phyloP scores from a whole-genome alignment of 1,140 invertebrate genomes.

The Choristoneura fumiferana region DNA sequence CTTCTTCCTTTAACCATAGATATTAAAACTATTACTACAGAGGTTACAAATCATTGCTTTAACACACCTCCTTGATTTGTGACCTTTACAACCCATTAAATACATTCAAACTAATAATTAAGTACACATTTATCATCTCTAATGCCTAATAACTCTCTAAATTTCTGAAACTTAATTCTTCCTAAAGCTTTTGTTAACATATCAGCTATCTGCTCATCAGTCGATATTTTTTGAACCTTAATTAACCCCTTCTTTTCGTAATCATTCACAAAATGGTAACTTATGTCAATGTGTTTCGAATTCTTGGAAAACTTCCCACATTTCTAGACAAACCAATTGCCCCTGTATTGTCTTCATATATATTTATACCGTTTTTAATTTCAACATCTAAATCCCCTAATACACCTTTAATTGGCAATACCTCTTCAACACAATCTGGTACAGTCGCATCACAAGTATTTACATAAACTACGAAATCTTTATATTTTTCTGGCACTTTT shows the following conservation, averaged over 20 bases:
- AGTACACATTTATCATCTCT: too few relatives aligned
- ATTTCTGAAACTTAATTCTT: neutral
- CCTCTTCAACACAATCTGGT: conserved; percentile 41
- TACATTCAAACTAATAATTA: too few relatives aligned
- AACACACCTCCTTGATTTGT: too few relatives aligned
- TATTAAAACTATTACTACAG: too few relatives aligned
- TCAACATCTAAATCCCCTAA: conserved; percentile 35
- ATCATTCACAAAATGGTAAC: conserved; percentile 46
- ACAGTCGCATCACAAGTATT: conserved; percentile 48
- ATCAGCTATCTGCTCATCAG: neutral
- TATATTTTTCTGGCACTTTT: conserved; percentile 32
- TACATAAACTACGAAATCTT: conserved; percentile 35
- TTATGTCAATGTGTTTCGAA: conserved; percentile 47
- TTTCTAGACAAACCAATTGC: conserved; percentile 43
- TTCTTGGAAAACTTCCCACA: conserved; percentile 49
- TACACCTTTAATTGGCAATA: conserved; percentile 37
- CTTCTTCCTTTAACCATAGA: too few relatives aligned
- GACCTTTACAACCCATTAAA: too few relatives aligned
- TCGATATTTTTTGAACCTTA: conserved; percentile 24
- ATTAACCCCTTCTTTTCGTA: conserved; percentile 39
- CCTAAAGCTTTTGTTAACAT: neutral
- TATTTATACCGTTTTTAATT: conserved; percentile 37
- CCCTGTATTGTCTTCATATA: conserved; percentile 45
- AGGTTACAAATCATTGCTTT: too few relatives aligned
- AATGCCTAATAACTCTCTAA: too few relatives aligned